Evolutionary conservation across 1,140 invertebrate genomes (phyloP), one percentile per base, ranked within the genome.

Genomic region (Drosophila pseudoananassae): DNA sequence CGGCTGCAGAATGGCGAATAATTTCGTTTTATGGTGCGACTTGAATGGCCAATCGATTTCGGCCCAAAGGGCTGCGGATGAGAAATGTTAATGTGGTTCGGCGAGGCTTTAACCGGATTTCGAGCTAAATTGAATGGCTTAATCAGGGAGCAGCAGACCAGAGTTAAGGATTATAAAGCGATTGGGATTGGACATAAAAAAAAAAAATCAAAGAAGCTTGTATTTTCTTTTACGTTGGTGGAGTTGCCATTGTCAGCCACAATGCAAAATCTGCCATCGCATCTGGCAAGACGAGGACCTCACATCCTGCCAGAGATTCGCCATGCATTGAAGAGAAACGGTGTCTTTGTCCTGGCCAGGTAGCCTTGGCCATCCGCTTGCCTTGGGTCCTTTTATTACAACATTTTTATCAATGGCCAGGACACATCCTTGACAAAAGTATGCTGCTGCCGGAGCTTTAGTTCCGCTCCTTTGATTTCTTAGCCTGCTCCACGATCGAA

Each of bases 381-480:
- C 47, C 45, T 29, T 55, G 49, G 29, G 25, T 58, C 46, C 63
- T 51, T 66, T 66, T 64, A 66, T 78, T 72, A 66, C 72, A 71
- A 76, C 71, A 66, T 75, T 83, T 79, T 79, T 79, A 74, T 77
- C 66, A 60, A 50, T 81, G 64, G 43, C 40, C 57, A 53, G 74
- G 74, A 51, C 66, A 66, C 43, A 77, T 79, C 64, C 73, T 56
- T 66, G 46, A 49, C 20, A 78, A 40, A 69, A 57, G 45, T 56
- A 65, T 61, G 43, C 56, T 64, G 50, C 68, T 66, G 65, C 20
- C 15, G 51, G 54, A 87, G 83, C 83, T 88, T 87, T 88, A 82
- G 82, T 88, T 82, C 80, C 83, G 78, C 82, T 78, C 61, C 82
- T 87, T 88, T 82, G 82, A 87, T 78, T 88, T 78, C 60, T 52